A percentile compares a stretch with the other conserved stretches of the same genome.
These are phyloP conservation scores for Tachina grossa DNA, from an alignment of 2,888 invertebrate species.

Conservation along the genomic window DNA sequence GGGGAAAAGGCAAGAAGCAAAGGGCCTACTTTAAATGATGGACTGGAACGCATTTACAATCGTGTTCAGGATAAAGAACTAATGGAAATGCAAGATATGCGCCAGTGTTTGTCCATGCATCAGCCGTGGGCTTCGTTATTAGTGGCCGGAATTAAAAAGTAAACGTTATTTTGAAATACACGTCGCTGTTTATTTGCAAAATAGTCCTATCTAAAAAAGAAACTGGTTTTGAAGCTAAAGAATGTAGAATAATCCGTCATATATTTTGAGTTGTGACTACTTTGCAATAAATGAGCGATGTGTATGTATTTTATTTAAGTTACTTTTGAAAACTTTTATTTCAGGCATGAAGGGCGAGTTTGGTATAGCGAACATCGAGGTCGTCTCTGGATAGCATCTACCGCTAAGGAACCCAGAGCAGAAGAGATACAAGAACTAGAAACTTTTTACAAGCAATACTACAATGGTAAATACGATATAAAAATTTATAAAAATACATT, in stretches of 20 bases:
- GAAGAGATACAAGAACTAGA: conserved; percentile 88
- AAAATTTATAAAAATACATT: conserved; percentile 67
- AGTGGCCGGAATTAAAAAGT: conserved; percentile 96
- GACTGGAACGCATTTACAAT: conserved; percentile 79
- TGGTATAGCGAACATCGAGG: conserved; percentile 97
- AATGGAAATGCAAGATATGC: conserved; percentile 92
- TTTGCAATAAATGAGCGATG: too few species aligned
- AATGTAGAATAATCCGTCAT: too few species aligned
- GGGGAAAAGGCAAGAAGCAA: conserved; percentile 65
- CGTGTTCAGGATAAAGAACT: conserved; percentile 90
- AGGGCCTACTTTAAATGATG: conserved; percentile 54
- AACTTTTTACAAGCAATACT: conserved; percentile 86
- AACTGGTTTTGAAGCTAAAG: too few species aligned
- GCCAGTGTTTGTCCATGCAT: conserved; percentile 95
- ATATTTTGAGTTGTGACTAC: too few species aligned
- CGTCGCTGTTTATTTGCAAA: too few species aligned
- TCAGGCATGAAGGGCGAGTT: conserved; percentile 94
- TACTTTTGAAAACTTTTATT: not conserved
- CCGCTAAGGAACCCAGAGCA: conserved; percentile 88
- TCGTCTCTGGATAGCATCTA: conserved; percentile 96
- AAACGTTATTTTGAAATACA: conserved; percentile 29
- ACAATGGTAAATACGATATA: conserved; percentile 84
- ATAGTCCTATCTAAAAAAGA: too few species aligned
- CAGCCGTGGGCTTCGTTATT: conserved; percentile 98
- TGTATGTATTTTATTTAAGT: not conserved